A percentile compares a stretch with the other conserved stretches of the same genome.
Conservation (phyloP, 2,888 invertebrate species). For the Caenorhabditis sulstoni region DNA sequence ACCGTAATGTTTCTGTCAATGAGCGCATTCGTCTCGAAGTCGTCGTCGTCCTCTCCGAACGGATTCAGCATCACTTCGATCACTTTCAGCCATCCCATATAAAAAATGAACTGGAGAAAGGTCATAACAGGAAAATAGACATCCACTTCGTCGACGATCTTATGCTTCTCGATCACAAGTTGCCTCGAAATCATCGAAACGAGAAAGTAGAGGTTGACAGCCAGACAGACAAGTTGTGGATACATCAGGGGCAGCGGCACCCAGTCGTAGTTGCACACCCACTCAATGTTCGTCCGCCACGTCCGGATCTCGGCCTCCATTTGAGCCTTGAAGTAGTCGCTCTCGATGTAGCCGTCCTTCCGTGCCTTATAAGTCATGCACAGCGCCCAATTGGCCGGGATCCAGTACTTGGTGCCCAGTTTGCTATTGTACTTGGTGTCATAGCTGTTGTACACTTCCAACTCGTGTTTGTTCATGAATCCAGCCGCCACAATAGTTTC, state of each 20-base stretch:
- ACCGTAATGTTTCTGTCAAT: constrained; percentile 75
- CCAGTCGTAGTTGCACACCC: constrained; percentile 73
- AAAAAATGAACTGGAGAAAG: constrained; percentile 77
- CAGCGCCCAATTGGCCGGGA: constrained; percentile 71
- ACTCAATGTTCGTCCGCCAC: constrained; percentile 69
- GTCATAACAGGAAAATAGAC: constrained; percentile 77
- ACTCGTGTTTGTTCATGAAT: constrained; percentile 68
- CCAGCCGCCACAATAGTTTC: constrained; percentile 69
- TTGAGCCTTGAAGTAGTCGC: constrained; percentile 67
- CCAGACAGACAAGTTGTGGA: constrained; percentile 71
- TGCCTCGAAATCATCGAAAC: constrained; percentile 76
- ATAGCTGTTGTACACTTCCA: constrained; percentile 64
- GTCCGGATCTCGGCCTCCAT: constrained; percentile 64
- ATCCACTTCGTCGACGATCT: constrained; percentile 67
- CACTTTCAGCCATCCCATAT: constrained; percentile 79
- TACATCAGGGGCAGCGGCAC: constrained; percentile 68
- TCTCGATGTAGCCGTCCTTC: constrained; percentile 70
- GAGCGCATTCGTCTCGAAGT: constrained; percentile 72
- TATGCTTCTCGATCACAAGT: constrained; percentile 63
- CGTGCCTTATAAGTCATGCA: constrained; percentile 69
- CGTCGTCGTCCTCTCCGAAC: constrained; percentile 74
- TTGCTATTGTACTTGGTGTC: constrained; percentile 45
- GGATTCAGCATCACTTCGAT: constrained; percentile 72
- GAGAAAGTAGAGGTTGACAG: constrained; percentile 76
- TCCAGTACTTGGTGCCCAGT: constrained; percentile 66